A percentile compares a stretch with the other conserved stretches of the same genome.
These are phyloP conservation scores for Nudaria mundana DNA, from an alignment of 2,888 invertebrate species.

Conservation along the genomic window DNA sequence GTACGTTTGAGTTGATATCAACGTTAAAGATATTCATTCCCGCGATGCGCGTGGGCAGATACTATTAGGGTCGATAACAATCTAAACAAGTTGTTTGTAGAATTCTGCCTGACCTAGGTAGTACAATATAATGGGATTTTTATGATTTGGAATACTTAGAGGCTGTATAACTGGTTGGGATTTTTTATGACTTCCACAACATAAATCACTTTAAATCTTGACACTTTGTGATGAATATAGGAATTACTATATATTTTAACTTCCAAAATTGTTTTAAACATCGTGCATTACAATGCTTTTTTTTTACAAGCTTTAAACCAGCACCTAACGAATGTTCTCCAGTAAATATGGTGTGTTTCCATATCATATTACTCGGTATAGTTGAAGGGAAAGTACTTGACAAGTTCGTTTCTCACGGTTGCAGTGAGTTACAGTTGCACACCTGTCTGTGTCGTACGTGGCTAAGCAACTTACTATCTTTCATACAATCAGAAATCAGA, in stretches of 20 bases:
- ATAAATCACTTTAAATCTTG: no score
- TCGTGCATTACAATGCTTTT: no score
- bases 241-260: no score
- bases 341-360: no score
- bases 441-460: constrained; percentile 14
- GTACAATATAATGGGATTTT: constrained; percentile 1
- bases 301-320: no score
- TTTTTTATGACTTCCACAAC: no score
- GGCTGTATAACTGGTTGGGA: not conserved
- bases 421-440: constrained; percentile 17
- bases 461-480: constrained; percentile 23
- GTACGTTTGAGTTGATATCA: not conserved
- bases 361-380: no score
- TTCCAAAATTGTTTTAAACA: no score
- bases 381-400: constrained; percentile 21
- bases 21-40: constrained; percentile 15
- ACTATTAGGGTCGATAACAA: constrained; percentile 16
- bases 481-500: constrained; percentile 36
- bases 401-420: constrained; percentile 32
- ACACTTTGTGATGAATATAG: no score
- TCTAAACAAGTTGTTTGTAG: constrained; percentile 18
- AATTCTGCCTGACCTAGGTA: constrained; percentile 9
- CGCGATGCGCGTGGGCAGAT: constrained; percentile 16
- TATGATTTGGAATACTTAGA: constrained; percentile 10
- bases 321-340: no score